These are phyloP conservation scores for Prochilodus magdalenae DNA, from an alignment of 2,113 vertebrate species.

Conservation along the genomic window DNA sequence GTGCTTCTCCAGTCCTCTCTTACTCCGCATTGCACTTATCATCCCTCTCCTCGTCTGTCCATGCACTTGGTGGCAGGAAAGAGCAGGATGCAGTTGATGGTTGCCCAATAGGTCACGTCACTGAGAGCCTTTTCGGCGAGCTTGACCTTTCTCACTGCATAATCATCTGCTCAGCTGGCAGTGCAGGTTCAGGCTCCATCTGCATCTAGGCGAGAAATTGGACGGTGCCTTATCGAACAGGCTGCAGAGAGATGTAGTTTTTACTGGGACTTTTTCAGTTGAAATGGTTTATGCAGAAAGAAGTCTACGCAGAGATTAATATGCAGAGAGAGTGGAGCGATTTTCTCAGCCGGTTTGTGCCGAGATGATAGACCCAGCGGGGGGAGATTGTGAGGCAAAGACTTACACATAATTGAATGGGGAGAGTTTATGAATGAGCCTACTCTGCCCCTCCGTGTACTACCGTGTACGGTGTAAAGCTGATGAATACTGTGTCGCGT, in stretches of 20 bases:
- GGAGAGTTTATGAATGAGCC: neutral
- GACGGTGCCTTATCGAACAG: neutral
- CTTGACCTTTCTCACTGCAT: constrained; percentile 1
- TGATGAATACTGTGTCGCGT: neutral
- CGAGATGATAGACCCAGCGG: neutral
- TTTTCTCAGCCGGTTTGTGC: neutral
- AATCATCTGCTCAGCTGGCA: neutral
- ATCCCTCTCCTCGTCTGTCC: neutral
- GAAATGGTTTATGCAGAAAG: neutral
- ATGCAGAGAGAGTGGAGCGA: neutral
- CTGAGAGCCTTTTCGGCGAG: constrained; percentile 6
- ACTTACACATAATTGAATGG: neutral
- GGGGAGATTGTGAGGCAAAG: neutral
- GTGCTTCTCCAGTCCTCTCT: neutral
- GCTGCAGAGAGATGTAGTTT: neutral
- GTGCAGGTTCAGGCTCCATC: neutral
- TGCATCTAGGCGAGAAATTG: neutral
- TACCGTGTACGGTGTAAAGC: neutral
- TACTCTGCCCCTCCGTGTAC: neutral
- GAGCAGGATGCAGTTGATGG: neutral
- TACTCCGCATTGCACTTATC: neutral
- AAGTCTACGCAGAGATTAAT: neutral
- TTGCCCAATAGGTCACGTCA: neutral
- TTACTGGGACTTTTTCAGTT: neutral
- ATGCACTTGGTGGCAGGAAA: neutral